Evolutionary conservation across 1,140 invertebrate genomes (phyloP).

Genomic region (Fopius arisanus): DNA sequence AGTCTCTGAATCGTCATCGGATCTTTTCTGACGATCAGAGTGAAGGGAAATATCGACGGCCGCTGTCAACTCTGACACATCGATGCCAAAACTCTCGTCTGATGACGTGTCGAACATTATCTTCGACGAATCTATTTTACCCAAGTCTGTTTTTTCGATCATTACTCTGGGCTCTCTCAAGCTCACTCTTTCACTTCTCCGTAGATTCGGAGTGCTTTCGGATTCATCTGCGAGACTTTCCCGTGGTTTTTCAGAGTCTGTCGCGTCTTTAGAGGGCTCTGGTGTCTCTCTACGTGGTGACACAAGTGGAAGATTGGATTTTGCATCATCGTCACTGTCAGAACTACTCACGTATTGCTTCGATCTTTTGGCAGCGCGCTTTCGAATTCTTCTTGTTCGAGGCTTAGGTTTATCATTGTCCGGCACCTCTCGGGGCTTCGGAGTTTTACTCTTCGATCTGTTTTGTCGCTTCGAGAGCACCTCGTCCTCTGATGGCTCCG

Average conservation of each 20-base stretch:
- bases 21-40: conserved; percentile 38
- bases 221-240: conserved; percentile 10
- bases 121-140: conserved; percentile 46
- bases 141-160: conserved; percentile 47
- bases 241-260: conserved; percentile 25
- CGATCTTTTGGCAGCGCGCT: not conserved
- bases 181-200: conserved; percentile 36
- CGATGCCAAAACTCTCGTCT: conserved; percentile 56
- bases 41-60: conserved; percentile 54
- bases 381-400: conserved; percentile 28
- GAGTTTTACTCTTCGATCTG: conserved; percentile 9
- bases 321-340: conserved; percentile 40
- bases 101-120: conserved; percentile 56
- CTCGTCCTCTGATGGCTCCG: conserved; percentile 8
- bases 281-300: not conserved
- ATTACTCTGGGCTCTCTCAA: conserved; percentile 47
- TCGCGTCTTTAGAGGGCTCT: not conserved
- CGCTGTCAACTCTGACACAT: conserved; percentile 47
- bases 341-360: conserved; percentile 39
- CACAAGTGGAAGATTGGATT: not conserved
- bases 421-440: conserved; percentile 13
- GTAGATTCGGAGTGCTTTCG: conserved; percentile 24
- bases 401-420: conserved; percentile 28
- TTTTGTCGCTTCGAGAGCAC: not conserved
- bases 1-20: conserved; percentile 21